Evolutionary conservation across 2,113 vertebrate species (phyloP).

Genomic region (Tachycineta bicolor): DNA sequence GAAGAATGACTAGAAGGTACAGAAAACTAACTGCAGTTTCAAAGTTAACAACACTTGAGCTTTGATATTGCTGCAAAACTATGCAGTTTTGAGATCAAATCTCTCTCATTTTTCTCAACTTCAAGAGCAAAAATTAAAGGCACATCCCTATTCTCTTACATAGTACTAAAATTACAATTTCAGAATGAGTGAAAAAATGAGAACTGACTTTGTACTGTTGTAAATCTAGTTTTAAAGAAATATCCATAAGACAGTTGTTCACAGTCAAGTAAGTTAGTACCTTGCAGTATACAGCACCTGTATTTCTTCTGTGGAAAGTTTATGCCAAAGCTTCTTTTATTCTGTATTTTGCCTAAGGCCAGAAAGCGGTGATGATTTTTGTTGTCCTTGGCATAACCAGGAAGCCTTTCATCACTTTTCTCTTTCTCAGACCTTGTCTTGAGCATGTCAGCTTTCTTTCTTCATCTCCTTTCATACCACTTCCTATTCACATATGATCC

Average conservation of each 20-base stretch:
- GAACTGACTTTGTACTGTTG: not conserved
- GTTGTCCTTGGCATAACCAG: not conserved
- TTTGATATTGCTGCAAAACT: not conserved
- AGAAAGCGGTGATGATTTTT: not conserved
- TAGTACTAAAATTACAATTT: not conserved
- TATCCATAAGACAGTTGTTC: not conserved
- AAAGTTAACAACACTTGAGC: not conserved
- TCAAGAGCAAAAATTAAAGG: not conserved
- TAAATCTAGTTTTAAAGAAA: not conserved
- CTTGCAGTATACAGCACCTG: not conserved
- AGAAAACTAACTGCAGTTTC: not conserved
- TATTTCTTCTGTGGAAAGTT: not conserved
- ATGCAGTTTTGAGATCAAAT: not conserved
- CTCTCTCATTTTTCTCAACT: not conserved
- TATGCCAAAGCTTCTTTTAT: not conserved
- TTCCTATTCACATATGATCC: slow-evolving; percentile 63
- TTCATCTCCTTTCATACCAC: slow-evolving; percentile 37
- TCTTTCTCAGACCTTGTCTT: slow-evolving; percentile 54
- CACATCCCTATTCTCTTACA: not conserved
- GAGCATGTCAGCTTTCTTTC: slow-evolving; percentile 44
- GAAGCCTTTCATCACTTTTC: slow-evolving; percentile 1
- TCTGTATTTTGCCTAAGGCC: not conserved
- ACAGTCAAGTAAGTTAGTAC: not conserved
- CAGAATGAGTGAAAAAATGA: not conserved
- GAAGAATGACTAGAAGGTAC: not conserved